A percentile compares a stretch with the other conserved stretches of the same genome.
These are phyloP conservation scores for Trichogramma pretiosum DNA, from an alignment of 1,140 invertebrate species.

Conservation along the genomic window DNA sequence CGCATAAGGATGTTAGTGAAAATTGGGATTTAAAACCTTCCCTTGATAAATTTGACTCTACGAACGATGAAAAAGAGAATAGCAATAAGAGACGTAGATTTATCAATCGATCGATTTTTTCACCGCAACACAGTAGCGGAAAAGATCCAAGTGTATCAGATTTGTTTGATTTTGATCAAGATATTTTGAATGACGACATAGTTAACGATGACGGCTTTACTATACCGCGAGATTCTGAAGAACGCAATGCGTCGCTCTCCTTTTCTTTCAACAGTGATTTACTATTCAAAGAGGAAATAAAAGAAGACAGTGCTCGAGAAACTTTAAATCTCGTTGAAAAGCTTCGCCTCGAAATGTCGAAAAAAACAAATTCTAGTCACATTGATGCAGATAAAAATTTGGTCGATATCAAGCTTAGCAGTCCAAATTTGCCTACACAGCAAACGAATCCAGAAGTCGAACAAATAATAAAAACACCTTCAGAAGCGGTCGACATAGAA, in stretches of 20 bases:
- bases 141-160: constrained; percentile 54
- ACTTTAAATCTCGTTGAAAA: constrained; percentile 72
- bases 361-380: constrained; percentile 50
- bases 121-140: constrained; percentile 53
- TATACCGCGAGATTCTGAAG: constrained; percentile 52
- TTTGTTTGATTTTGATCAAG: constrained; percentile 59
- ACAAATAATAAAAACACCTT: neutral
- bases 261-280: constrained; percentile 58
- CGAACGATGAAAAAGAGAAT: constrained; percentile 29
- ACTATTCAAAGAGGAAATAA: constrained; percentile 68
- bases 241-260: constrained; percentile 48
- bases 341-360: constrained; percentile 57
- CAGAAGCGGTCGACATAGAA: neutral
- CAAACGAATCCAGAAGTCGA: constrained; percentile 4
- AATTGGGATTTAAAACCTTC: constrained; percentile 18
- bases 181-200: constrained; percentile 54
- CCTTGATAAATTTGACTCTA: constrained; percentile 22
- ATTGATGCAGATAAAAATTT: constrained; percentile 33
- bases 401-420: constrained; percentile 18
- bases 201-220: constrained; percentile 55
- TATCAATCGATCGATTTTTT: constrained; percentile 58
- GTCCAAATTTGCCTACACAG: constrained; percentile 1
- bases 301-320: constrained; percentile 65
- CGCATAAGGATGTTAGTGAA: constrained; percentile 21
- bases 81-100: constrained; percentile 34